Conservation (phyloP, 2,888 invertebrate genomes). For the Aspidiotus rigidus region DNA sequence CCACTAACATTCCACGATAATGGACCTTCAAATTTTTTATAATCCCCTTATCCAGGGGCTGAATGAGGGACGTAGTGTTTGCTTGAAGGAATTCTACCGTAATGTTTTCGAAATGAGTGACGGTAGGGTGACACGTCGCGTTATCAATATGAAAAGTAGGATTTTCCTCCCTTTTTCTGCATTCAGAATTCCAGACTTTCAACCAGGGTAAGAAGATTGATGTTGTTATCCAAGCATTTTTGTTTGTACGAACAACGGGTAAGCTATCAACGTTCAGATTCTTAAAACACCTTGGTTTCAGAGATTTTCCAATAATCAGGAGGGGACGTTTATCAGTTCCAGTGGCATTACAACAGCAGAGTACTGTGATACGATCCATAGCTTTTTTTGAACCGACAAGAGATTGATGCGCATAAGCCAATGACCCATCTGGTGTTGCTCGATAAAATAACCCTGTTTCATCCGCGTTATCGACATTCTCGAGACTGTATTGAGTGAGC, state of each 20-base stretch:
- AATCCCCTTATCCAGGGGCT: background rate
- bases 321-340: no score
- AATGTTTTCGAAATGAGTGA: background rate
- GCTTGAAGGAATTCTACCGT: background rate
- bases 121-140: background rate
- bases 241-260: background rate
- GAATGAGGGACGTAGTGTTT: background rate
- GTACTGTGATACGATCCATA: background rate
- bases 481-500: no score
- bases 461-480: no score
- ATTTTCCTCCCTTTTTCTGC: background rate
- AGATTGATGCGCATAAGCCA: no score
- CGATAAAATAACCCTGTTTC: no score
- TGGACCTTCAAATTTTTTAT: background rate
- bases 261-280: background rate
- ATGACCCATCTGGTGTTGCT: no score
- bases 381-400: background rate
- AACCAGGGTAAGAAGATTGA: background rate
- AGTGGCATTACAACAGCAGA: background rate
- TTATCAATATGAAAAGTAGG: background rate
- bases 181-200: background rate
- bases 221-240: background rate
- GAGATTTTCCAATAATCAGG: no score
- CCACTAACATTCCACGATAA: background rate
- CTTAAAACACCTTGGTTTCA: background rate